Evolutionary conservation across 1,140 invertebrate genomes (phyloP).

Genomic region (Diploscapter pachys): DNA sequence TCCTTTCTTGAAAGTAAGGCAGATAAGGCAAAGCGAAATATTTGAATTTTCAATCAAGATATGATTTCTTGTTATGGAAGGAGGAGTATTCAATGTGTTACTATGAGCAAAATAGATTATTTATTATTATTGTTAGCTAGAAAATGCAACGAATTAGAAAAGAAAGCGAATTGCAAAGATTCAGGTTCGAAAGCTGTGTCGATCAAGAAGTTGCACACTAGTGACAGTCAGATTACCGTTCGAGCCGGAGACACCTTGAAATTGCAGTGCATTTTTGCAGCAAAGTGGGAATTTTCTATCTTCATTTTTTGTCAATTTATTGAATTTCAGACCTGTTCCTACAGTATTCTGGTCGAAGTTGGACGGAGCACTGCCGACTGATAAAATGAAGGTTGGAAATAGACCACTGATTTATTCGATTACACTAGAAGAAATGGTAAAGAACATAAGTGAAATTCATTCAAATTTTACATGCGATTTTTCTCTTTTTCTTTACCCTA

Average conservation of each 20-base stretch:
- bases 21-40: constrained; percentile 2
- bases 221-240: constrained; percentile 33
- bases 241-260: constrained; percentile 44
- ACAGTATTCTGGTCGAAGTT: constrained; percentile 41
- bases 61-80: too few relatives aligned
- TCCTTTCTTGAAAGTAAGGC: constrained; percentile 23
- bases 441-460: not conserved
- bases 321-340: constrained; percentile 38
- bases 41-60: not conserved
- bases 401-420: constrained; percentile 17
- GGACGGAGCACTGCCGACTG: constrained; percentile 41
- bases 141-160: too few relatives aligned
- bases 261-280: constrained; percentile 51
- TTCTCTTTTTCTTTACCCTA: too few relatives aligned
- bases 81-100: too few relatives aligned
- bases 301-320: not conserved
- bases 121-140: too few relatives aligned
- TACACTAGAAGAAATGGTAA: too few relatives aligned
- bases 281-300: constrained; percentile 27
- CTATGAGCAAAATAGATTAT: too few relatives aligned
- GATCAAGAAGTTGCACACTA: constrained; percentile 3
- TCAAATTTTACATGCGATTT: not conserved
- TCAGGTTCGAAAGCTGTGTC: not conserved
- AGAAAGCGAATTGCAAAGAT: too few relatives aligned
- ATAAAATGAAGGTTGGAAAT: constrained; percentile 32